Evolutionary conservation across 92 coral and sea anemone species (phyloP).

Genomic region (Parazoanthus atlanticus): DNA sequence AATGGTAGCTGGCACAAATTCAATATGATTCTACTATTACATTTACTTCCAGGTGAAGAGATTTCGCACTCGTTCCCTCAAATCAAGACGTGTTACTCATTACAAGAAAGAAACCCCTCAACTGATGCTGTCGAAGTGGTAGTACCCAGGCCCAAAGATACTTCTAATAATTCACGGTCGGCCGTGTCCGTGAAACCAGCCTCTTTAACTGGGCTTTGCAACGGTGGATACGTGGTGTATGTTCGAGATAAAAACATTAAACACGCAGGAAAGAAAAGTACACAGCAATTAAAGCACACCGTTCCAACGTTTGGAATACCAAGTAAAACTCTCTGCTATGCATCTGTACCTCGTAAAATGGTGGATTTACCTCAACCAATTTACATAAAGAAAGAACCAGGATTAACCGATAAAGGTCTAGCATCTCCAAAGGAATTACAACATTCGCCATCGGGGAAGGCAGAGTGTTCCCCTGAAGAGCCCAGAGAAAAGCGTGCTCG

Average conservation of each 20-base stretch:
- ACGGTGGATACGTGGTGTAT: conserved; percentile 13
- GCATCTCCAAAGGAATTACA: neutral
- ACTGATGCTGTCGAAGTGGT: neutral
- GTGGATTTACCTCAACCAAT: conserved; percentile 8
- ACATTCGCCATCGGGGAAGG: neutral
- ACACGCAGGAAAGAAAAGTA: conserved; percentile 11
- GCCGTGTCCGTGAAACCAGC: neutral
- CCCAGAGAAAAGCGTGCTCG: conserved; percentile 6
- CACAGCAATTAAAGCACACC: neutral
- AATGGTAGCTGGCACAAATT: neutral
- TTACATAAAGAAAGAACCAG: conserved; percentile 23
- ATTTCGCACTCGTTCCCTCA: conserved; percentile 55
- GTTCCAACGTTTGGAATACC: neutral
- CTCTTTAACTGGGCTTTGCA: neutral
- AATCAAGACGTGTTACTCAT: conserved; percentile 73
- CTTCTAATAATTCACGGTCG: neutral
- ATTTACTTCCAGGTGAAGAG: conserved; percentile 10
- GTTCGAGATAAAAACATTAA: neutral
- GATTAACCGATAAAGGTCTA: neutral
- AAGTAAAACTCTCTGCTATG: neutral
- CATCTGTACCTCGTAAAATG: neutral
- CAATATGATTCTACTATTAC: neutral
- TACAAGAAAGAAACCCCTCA: neutral
- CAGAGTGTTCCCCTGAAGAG: conserved; percentile 19
- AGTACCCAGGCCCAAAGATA: conserved; percentile 7